phyloP scores from a whole-genome alignment of 2,888 invertebrate genomes.

The Drosophila maculinotata region DNA sequence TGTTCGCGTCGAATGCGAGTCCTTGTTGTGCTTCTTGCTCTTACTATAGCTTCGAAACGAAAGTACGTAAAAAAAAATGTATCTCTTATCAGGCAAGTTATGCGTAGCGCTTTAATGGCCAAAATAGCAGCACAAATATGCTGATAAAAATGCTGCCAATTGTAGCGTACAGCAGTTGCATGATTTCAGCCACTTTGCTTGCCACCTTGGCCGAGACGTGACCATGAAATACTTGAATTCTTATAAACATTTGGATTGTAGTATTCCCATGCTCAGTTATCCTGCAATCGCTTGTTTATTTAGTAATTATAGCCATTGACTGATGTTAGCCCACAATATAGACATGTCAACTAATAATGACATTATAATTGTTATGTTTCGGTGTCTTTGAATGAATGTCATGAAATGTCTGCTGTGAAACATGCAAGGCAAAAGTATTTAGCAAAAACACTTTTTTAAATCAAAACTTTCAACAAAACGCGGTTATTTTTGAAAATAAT shows the following conservation, averaged over 20 bases:
- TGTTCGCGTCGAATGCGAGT: conserved; percentile 56
- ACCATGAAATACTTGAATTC: conserved; percentile 16
- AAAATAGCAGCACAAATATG: conserved; percentile 25
- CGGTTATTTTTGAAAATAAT: too few species aligned
- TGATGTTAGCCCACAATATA: not conserved
- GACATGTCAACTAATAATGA: conserved; percentile 34
- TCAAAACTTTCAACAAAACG: not conserved
- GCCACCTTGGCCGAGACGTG: not conserved
- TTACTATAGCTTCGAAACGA: conserved; percentile 56
- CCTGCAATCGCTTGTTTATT: conserved; percentile 8
- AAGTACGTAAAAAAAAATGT: conserved; percentile 74
- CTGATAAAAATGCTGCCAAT: conserved; percentile 54
- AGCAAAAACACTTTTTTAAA: not conserved
- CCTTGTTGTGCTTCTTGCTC: conserved; percentile 45
- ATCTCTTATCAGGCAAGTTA: conserved; percentile 72
- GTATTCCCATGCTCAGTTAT: not conserved
- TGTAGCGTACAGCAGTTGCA: conserved; percentile 28
- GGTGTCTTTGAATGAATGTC: conserved; percentile 6
- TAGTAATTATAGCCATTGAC: conserved; percentile 45
- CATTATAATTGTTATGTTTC: conserved; percentile 55
- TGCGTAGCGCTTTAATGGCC: conserved; percentile 54
- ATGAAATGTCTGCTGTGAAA: not conserved
- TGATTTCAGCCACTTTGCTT: conserved; percentile 28
- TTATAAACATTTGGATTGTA: not conserved
- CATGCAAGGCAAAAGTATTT: conserved; percentile 1